phyloP scores from a whole-genome alignment of 2,797 vertebrate species.

The Malacoraja senta region DNA sequence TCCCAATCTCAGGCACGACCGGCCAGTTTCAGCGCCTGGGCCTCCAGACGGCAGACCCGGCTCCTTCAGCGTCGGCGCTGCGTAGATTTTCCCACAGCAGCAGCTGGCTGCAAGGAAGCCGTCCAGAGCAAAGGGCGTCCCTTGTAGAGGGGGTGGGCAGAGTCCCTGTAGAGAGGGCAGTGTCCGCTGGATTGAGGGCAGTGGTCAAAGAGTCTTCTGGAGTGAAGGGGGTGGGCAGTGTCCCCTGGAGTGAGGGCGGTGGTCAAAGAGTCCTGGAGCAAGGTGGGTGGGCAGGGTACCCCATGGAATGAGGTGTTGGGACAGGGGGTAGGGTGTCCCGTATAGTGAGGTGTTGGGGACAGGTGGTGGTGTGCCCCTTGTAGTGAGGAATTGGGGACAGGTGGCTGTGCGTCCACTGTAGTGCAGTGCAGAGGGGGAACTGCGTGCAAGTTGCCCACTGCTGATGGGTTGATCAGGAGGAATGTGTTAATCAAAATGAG shows the following conservation, averaged over 20 bases:
- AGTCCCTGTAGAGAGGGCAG: neutral
- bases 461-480: too few species aligned
- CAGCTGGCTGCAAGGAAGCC: neutral
- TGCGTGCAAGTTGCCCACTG: neutral
- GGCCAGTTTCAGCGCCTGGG: neutral
- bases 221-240: neutral
- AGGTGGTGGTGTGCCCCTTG: neutral
- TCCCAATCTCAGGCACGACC: too few species aligned
- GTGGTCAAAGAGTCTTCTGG: too few species aligned
- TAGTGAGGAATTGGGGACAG: neutral
- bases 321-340: too few species aligned
- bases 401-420: neutral
- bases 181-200: neutral
- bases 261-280: too few species aligned
- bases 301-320: neutral
- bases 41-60: neutral
- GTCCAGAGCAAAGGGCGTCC: neutral
- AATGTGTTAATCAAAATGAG: neutral
- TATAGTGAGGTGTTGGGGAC: too few species aligned
- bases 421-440: neutral
- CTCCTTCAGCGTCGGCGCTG: neutral
- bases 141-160: neutral
- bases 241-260: neutral
- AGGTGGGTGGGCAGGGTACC: neutral
- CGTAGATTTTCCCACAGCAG: neutral